A percentile compares a stretch with the other conserved stretches of the same genome.
Evolutionary conservation across 2,797 vertebrate genomes (phyloP).

Genomic region (Nannoperca obscura): DNA sequence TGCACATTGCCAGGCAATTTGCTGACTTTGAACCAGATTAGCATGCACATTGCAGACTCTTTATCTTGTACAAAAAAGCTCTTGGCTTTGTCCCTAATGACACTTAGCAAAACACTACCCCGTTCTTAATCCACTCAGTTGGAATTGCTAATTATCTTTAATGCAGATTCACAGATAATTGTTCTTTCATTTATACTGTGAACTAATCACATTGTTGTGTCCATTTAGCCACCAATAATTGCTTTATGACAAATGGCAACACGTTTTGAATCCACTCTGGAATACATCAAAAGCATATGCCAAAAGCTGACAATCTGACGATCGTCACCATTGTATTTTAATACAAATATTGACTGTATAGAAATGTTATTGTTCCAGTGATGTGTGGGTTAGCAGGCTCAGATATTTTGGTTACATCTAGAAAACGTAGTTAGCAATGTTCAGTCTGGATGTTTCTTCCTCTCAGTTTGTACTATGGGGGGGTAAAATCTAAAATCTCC

Average conservation of each 20-base stretch:
- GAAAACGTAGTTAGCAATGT: neutral
- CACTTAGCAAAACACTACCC: conserved; percentile 70
- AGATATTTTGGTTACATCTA: neutral
- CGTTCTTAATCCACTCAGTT: conserved; percentile 72
- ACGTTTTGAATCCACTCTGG: conserved; percentile 47
- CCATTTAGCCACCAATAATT: conserved; percentile 62
- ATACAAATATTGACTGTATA: conserved; percentile 23
- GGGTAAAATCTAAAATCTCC: neutral
- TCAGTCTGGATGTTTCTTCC: conserved; percentile 8
- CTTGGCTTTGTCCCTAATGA: conserved; percentile 71
- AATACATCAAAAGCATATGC: conserved; percentile 26
- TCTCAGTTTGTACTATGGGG: neutral
- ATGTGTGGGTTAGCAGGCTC: neutral
- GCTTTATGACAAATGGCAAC: conserved; percentile 35
- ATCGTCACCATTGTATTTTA: conserved; percentile 41
- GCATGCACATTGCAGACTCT: conserved; percentile 51
- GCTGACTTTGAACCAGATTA: conserved; percentile 66
- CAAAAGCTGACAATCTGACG: conserved; percentile 25
- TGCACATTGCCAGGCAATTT: conserved; percentile 51
- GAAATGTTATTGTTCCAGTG: conserved; percentile 19
- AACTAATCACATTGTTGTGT: conserved; percentile 68
- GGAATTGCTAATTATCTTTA: conserved; percentile 78
- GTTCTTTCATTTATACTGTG: conserved; percentile 63
- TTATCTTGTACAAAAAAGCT: conserved; percentile 62
- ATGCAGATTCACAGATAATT: conserved; percentile 77